Evolutionary conservation across 2,113 vertebrate genomes (phyloP), one percentile per base, ranked within the genome.

Genomic region (Tympanuchus pallidicinctus): DNA sequence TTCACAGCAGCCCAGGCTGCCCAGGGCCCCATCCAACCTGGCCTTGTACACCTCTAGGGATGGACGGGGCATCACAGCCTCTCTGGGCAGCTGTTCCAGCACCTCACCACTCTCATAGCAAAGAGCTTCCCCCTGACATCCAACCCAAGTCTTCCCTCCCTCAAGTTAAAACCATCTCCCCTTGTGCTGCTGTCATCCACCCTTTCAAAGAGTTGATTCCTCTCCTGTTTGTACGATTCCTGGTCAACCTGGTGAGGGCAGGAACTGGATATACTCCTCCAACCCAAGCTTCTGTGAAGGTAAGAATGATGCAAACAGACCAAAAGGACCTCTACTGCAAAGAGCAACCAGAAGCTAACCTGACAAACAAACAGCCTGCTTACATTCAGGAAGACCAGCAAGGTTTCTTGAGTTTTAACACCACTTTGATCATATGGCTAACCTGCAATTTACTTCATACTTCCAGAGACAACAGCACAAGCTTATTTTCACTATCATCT

Each of bases 341-440:
- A 59, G 21, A 59, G 40, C 40, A 43, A 59, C 18, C n/a, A 86
- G 16, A 40, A 40, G 42, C 8, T 3, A 60, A 75, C 4, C 28
- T 6, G 0, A 63, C 5, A 67, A 52, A 22, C 24, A 64, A 13
- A 15, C 1, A 4, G 4, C 38, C 32, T 24, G 6, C 0, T 21
- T 2, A 27, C 0, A 3, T 0, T 64, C 36, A 2, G 27, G 40
- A 14, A 77, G 2, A 32, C 14, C 57, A 52, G 10, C 7, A 17
- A 8, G 17, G 18, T 17, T 56, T 25, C 32, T 19, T 20, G 25
- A 15, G n/a, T 13, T 50, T 56, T 8, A 32, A 65, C 54, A 59
- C 15, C 47, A 21, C 86, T 34, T 17, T 9, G 56, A 17, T 8
- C 12, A 0, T 0, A 20, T 4, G 8, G 18, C 14, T 14, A 36